Conservation (phyloP, 2,797 vertebrate genomes). For the Gymnocypris eckloni region DNA sequence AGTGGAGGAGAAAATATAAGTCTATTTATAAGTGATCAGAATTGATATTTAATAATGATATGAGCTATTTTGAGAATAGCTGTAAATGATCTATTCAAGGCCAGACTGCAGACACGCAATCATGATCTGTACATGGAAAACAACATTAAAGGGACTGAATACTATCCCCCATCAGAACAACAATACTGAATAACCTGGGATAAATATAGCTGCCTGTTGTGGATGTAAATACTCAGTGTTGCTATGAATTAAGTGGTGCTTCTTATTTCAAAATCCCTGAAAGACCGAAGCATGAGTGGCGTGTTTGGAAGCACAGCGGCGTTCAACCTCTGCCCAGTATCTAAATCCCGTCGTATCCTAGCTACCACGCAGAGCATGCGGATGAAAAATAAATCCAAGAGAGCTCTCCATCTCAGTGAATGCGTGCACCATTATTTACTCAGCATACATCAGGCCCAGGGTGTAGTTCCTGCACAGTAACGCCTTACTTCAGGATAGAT, state of each 20-base stretch:
- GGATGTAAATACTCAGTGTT: constrained; percentile 2
- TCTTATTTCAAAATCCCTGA: background rate
- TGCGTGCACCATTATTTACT: background rate
- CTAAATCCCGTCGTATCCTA: constrained; percentile 4
- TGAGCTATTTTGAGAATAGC: background rate
- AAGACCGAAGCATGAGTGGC: background rate
- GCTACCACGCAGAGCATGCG: background rate
- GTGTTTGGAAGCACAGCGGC: background rate
- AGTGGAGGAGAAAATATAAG: background rate
- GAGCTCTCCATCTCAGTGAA: constrained; percentile 16
- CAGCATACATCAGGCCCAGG: background rate
- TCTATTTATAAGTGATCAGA: background rate
- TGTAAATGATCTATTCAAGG: background rate
- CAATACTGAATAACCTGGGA: background rate
- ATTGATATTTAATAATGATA: background rate
- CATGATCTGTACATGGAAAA: background rate
- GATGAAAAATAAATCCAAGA: constrained; percentile 22
- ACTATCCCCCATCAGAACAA: background rate
- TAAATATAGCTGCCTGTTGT: background rate
- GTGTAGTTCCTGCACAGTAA: constrained; percentile 29
- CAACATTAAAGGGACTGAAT: background rate
- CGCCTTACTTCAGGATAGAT: constrained; percentile 19
- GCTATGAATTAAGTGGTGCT: background rate
- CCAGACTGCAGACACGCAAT: background rate
- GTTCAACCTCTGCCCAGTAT: constrained; percentile 2